These are phyloP conservation scores for Pseudanteris insignis DNA, from an alignment of 2,888 invertebrate genomes.

Conservation along the genomic window DNA sequence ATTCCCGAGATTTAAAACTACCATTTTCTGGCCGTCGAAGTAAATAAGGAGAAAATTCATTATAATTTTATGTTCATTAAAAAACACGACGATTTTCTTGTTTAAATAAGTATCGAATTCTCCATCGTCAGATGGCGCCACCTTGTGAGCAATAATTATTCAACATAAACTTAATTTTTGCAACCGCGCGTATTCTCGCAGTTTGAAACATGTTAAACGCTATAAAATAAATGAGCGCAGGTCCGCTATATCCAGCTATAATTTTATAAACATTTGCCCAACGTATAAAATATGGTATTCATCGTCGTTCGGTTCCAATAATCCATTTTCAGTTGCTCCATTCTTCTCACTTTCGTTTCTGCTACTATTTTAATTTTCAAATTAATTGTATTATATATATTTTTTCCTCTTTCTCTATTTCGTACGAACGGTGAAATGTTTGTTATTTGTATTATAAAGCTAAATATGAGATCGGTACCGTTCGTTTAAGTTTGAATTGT, in stretches of 20 bases:
- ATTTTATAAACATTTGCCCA: constrained; percentile 37
- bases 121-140: constrained; percentile 8
- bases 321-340: background rate
- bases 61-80: too few species aligned
- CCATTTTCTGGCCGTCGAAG: too few species aligned
- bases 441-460: constrained; percentile 16
- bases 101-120: background rate
- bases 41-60: background rate
- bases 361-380: background rate
- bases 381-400: background rate
- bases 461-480: constrained; percentile 36
- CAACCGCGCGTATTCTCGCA: constrained; percentile 11
- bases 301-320: constrained; percentile 22
- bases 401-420: constrained; percentile 1
- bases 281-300: constrained; percentile 37
- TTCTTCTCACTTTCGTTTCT: background rate
- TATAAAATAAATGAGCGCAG: constrained; percentile 24
- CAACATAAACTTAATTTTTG: constrained; percentile 11
- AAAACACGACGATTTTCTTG: too few species aligned
- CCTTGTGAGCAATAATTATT: constrained; percentile 8
- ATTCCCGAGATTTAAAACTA: too few species aligned
- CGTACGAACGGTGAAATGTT: constrained; percentile 17
- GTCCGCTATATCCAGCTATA: constrained; percentile 43
- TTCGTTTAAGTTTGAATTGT: constrained; percentile 38
- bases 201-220: constrained; percentile 1